Evolutionary conservation across 2,888 invertebrate genomes (phyloP), one percentile per base, ranked within the genome.

Genomic region (Aplocera efformata): DNA sequence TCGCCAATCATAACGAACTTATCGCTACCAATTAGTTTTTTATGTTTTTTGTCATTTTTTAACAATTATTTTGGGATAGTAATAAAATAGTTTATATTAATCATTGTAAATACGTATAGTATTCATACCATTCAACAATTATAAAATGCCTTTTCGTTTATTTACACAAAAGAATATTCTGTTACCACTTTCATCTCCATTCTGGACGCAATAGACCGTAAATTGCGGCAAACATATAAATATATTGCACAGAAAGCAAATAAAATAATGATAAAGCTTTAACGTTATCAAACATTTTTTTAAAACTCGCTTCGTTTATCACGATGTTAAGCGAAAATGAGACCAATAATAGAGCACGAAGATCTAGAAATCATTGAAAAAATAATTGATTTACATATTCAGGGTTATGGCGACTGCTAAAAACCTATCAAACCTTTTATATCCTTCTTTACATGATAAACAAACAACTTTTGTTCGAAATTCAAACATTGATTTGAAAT

Each of bases 1-100:
- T 63, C 58, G 57, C 53, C 60, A 59, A 56, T 57, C 54, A 59
- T 57, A 53, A 50, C 62, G 49, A 58, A 65, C 64, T 63, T 66
- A 66, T 32, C 37, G 53, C 58, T 67, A 67, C 54, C 59, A 56
- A 61, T 59, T 45, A 41, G 51, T 53, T 63, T 63, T 67, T 58
- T 63, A 51, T 50, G 52, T 39, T 59, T 67, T 67, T 67, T 63
- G 34, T 55, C 42, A 32, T 55, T 66, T 63, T 63, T 56, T 60
- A 58, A 60, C 56, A 39, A 55, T 54, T 56, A 59, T 53, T 48
- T 58, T 51, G 54, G 48, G 52, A 64, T 60, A 57, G 42, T 60
- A 61, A 57, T 62, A 56, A 62, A 63, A 64, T 63, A 64, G 50
- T 63, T 63, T 54, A 53, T 53, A 20, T 30, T 22, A 17, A 27